Evolutionary conservation across 2,797 vertebrate species (phyloP), one percentile per base, ranked within the genome.

Genomic region (Aselliscus stoliczkanus): DNA sequence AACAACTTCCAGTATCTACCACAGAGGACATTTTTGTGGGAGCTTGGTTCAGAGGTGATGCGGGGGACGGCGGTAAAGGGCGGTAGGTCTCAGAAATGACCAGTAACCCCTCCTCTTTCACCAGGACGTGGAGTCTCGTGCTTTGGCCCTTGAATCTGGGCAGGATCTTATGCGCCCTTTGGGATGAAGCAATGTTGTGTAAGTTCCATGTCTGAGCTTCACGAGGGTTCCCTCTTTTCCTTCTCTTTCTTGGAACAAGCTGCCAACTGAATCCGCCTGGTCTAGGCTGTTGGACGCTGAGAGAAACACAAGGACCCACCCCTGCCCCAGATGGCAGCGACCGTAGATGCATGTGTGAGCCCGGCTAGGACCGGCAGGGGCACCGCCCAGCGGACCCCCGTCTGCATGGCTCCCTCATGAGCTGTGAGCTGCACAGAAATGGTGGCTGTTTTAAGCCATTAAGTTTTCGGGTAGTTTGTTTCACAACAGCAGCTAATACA

Each of bases 391-490:
- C 27, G 76, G 81, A 72, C 90, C 31, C 54, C 37, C 69, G 88
- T n/a, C 90, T 76, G 62, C 90, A 31, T 44, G 44, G 39, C 70
- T 54, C 17, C 37, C 37, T 27, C 52, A 21, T 52, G 75, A 91
- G 47, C 60, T 60, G 34, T 50, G 90, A 96, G 80, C 60, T 60
- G 34, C 50, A 75, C 44, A 62, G 23, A 58, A 47, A 56, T 37
- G 88, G 73, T 84, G 17, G 72, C 70, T 69, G 47, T 67, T 88
- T 87, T 56, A 89, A 95, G 72, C 6, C 39, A 65, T 86, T 72
- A 20, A 52, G 39, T 85, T 95, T 73, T 70, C 52, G 50, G 54
- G 60, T 47, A 52, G 58, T 96, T 84, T 95, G 76, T 95, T 95
- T 85, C 76, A 76, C 72, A 62, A 84, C 95, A 92, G 34, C 12